These are phyloP conservation scores for Phylloscopus whistleri DNA, from an alignment of 2,113 vertebrate species.

Conservation along the genomic window DNA sequence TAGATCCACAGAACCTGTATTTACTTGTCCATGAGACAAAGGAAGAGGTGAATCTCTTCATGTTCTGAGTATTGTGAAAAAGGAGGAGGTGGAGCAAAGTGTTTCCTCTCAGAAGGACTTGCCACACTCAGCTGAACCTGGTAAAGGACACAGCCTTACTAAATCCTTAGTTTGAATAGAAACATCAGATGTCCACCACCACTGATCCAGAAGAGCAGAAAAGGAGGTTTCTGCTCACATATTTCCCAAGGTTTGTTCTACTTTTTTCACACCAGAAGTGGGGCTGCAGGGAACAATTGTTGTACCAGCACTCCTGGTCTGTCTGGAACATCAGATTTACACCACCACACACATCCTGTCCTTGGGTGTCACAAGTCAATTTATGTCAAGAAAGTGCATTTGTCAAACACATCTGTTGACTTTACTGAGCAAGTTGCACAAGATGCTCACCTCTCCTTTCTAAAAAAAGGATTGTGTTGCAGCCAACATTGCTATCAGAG, in stretches of 20 bases:
- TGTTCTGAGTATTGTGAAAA: background rate
- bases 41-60: background rate
- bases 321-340: background rate
- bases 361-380: background rate
- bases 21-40: background rate
- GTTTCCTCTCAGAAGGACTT: background rate
- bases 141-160: background rate
- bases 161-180: background rate
- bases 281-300: background rate
- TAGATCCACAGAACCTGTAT: background rate
- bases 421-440: slow-evolving; percentile 16
- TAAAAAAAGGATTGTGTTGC: slow-evolving; percentile 32
- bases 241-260: background rate
- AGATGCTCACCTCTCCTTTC: slow-evolving; percentile 29
- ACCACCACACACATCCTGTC: background rate
- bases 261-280: background rate
- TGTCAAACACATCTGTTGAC: background rate
- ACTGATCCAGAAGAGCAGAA: background rate
- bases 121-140: background rate
- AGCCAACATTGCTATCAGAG: slow-evolving; percentile 29
- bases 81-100: background rate
- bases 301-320: background rate
- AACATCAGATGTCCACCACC: background rate
- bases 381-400: background rate
- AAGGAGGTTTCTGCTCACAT: background rate